Evolutionary conservation across 2,113 vertebrate genomes (phyloP), one percentile per base, ranked within the genome.

Genomic region (Motacilla tschutschensis): DNA sequence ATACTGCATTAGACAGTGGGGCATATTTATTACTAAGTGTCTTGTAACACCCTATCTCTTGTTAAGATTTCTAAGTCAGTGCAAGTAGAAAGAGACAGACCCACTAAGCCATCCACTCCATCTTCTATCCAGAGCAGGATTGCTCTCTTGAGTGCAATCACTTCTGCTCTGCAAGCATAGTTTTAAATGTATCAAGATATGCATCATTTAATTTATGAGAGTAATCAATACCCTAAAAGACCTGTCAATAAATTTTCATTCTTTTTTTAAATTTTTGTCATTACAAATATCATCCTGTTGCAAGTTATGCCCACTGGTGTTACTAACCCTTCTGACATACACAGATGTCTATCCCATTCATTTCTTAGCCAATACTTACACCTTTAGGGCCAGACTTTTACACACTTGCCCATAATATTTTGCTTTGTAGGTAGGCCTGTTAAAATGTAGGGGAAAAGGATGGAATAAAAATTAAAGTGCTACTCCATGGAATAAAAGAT

Each of bases 201-300:
- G 58, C 54, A 64, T 57, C 15, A 25, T 57, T 83, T 85, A 41
- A 18, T 73, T 89, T 74, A 55, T 33, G 46, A 80, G 24, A 74
- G 38, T 29, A 57, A 90, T 88, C 82, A 35, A 79, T 88, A 71
- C 26, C 17, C n/a, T 80, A 80, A 93, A 76, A 80, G 48, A 62
- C 15, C 69, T 72, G 73, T 71, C 92, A 90, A 79, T 90, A 88
- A 71, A 38, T 92, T 88, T 90, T 82, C 59, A 46, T 89, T 79
- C 31, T 70, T 44, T 90, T 18, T 87, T 77, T 59, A 15, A 7
- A 35, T 79, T 83, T 91, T 73, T 82, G 43, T 66, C 59, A 60
- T 84, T 82, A 79, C 70, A 82, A 90, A 82, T 88, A 59, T 41
- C 43, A 77, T 54, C 24, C 36, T 43, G 19, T 35, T 90, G 35